Evolutionary conservation across 2,113 vertebrate species (phyloP), one percentile per base, ranked within the genome.

Genomic region (Nannobrachium achirus): DNA sequence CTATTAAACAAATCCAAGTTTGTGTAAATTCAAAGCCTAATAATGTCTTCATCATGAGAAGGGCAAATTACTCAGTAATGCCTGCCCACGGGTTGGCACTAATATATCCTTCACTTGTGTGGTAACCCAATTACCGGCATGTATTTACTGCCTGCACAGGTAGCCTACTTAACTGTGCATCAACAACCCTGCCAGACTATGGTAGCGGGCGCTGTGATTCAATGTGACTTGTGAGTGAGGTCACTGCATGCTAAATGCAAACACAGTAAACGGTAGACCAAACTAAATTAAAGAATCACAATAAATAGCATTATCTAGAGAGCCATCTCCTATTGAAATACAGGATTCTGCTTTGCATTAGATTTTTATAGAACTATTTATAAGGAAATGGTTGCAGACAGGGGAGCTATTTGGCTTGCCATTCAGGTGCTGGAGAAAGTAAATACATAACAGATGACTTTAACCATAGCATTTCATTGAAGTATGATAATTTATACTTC

Each of bases 341-440:
- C 55, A 81, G 51, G 56, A 60, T 74, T 75, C 15, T 61, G 42
- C 62, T 51, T 7, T 53, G 44, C 13, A 62, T 71, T 58, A 15
- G 18, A 66, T 73, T 85, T 58, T 83, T 75, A 86, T 70, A 65
- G 71, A 69, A 41, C 41, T 39, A 76, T 78, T 45, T 70, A 80
- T 73, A 16, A 48, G 45, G 73, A 40, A 66, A 33, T 59, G 55
- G 51, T 48, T 82, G 41, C 67, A 75, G 53, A 74, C 53, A 62
- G 15, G 51, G 45, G 38, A 62, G 61, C 65, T 67, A 69, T 77
- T 63, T 78, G 63, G 74, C 68, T 45, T 69, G 33, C 19, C 44
- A 67, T 73, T 63, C 69, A 56, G 57, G 64, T 40, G 40, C 46
- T 58, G 38, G 60, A 73, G 55, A n/a, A 44, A 77, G 68, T 33